These are phyloP conservation scores for Paedocypris sp. DNA, from an alignment of 2,113 vertebrate species.

Conservation along the genomic window DNA sequence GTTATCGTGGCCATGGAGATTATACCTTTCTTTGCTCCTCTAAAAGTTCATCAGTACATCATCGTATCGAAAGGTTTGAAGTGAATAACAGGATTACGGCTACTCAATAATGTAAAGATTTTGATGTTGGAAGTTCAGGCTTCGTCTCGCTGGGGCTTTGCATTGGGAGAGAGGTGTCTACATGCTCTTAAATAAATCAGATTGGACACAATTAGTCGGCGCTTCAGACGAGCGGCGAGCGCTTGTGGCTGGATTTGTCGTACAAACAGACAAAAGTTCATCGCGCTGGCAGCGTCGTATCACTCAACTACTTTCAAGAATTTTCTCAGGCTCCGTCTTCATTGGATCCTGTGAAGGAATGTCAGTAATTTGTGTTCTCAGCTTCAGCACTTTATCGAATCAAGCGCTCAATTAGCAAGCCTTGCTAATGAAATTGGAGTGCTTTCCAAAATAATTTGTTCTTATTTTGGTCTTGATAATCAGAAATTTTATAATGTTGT, in stretches of 20 bases:
- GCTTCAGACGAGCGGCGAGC: neutral
- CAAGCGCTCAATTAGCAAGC: slow-evolving; percentile 4
- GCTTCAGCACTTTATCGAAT: neutral
- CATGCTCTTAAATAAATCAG: neutral
- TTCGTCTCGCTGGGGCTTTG: neutral
- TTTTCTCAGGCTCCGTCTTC: neutral
- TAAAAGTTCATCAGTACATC: slow-evolving; percentile 17
- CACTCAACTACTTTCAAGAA: no score
- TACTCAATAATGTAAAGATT: slow-evolving; percentile 10
- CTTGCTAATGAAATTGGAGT: slow-evolving; percentile 24
- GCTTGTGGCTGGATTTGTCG: neutral
- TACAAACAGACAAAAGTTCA: neutral
- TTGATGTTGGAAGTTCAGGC: neutral
- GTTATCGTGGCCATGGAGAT: slow-evolving; percentile 5
- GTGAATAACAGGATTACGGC: slow-evolving; percentile 5
- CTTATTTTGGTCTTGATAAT: no score
- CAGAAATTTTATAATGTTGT: no score
- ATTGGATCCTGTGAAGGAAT: neutral
- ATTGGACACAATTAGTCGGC: neutral
- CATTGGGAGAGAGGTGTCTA: neutral
- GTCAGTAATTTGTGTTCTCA: neutral
- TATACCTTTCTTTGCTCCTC: slow-evolving; percentile 5
- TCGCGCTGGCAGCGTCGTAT: no score
- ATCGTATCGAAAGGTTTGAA: neutral
- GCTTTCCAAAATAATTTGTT: no score